phyloP scores from a whole-genome alignment of 2,888 invertebrate genomes.

The Polyommatus icarus region DNA sequence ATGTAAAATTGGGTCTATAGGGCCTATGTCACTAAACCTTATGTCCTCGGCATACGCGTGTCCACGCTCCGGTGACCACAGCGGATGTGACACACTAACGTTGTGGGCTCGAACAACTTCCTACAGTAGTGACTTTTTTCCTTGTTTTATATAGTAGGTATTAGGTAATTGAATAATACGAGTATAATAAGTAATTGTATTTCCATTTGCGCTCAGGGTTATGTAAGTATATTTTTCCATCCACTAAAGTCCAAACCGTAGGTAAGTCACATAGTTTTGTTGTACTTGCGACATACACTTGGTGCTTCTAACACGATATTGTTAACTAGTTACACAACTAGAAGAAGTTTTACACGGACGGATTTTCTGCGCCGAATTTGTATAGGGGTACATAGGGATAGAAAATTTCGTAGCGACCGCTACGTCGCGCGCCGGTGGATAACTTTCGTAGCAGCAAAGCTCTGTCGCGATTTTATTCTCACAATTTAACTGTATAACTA shows the following conservation, averaged over 20 bases:
- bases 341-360: too few species aligned
- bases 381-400: too few species aligned
- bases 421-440: neutral
- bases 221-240: too few species aligned
- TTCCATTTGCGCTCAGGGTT: neutral
- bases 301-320: too few species aligned
- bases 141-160: neutral
- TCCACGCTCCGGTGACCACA: neutral
- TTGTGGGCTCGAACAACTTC: neutral
- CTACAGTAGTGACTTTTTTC: neutral
- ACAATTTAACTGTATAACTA: neutral
- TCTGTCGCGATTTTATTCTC: neutral
- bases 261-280: too few species aligned
- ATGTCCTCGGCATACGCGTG: neutral
- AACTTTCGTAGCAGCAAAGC: neutral
- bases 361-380: too few species aligned
- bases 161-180: neutral
- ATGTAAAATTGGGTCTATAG: too few species aligned
- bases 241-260: too few species aligned
- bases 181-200: neutral
- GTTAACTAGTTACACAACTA: too few species aligned
- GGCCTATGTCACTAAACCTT: neutral
- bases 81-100: neutral
- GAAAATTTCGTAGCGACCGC: neutral
- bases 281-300: too few species aligned